Evolutionary conservation across 2,888 invertebrate species (phyloP), one percentile per base, ranked within the genome.

Genomic region (Ametastegia equiseti): DNA sequence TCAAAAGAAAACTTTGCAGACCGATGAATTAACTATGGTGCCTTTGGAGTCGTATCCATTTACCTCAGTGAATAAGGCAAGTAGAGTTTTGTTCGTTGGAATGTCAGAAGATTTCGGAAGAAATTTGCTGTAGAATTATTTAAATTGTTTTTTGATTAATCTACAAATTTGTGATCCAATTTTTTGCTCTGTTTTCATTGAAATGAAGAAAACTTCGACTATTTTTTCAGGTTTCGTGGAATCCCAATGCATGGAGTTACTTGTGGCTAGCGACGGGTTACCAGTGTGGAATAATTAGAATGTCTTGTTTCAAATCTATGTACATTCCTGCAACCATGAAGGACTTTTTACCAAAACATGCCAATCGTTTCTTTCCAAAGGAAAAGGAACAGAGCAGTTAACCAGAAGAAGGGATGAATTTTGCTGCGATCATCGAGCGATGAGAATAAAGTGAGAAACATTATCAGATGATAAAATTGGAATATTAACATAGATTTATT

Each of bases 181-280:
- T 36, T 80, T 30, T 23, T 60, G 60, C 19, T 57, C 13, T 2
- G 19, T n/a, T 1, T 30, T 15, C n/a, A 13, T 30, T 13, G 11
- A 69, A 54, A 67, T 63, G 15, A 71, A 27, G 0, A 45, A 3
- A 47, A 45, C n/a, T n/a, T n/a, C n/a, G 15, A 47, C 11, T 19
- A 54, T 80, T 80, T 33, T 80, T 81, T 57, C 80, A 92, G 91
- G 88, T 92, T 23, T 84, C 90, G 1, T 93, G 93, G 92, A 93
- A 93, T 87, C 92, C 92, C n/a, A 93, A 93, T 84, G 81, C 88
- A 7, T 90, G 91, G 85, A 92, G 92, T 83, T 92, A 92, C 83
- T 85, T 92, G 19, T 92, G 92, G 92, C 82, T 93, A 1, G 91
- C 91, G 33, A 87, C 87, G 7, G 92, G 92, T 13, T 92, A 92